phyloP scores from a whole-genome alignment of 2,888 invertebrate genomes.

The Litoditis marina region DNA sequence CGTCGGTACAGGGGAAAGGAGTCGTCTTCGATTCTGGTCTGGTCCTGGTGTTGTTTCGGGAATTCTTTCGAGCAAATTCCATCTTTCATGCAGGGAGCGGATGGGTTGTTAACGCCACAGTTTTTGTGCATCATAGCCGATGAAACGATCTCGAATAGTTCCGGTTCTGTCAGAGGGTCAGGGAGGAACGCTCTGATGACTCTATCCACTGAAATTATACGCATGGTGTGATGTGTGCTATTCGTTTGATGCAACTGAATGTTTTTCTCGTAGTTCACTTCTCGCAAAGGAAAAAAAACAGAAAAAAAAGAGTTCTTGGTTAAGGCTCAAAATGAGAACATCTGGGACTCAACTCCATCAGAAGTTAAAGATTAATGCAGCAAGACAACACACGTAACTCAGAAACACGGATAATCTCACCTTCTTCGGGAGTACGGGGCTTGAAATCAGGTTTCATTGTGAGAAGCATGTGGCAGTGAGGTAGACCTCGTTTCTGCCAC shows the following conservation, averaged over 20 bases:
- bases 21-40: constrained; percentile 55
- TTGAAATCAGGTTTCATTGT: constrained; percentile 47
- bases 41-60: constrained; percentile 54
- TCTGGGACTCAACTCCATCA: background rate
- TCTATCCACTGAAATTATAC: constrained; percentile 17
- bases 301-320: too few relatives aligned
- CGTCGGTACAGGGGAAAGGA: constrained; percentile 62
- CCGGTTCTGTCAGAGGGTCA: constrained; percentile 25
- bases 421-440: constrained; percentile 16
- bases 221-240: too few relatives aligned
- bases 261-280: too few relatives aligned
- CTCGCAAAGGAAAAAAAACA: too few relatives aligned
- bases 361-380: too few relatives aligned
- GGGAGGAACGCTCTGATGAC: constrained; percentile 43
- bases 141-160: constrained; percentile 28
- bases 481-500: constrained; percentile 60
- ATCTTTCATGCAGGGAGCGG: constrained; percentile 61
- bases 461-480: constrained; percentile 51
- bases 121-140: constrained; percentile 49
- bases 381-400: too few relatives aligned
- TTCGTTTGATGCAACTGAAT: too few relatives aligned
- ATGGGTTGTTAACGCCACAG: constrained; percentile 44
- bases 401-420: too few relatives aligned
- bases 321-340: too few relatives aligned
- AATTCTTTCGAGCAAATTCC: constrained; percentile 62